A percentile compares a stretch with the other conserved stretches of the same genome.
Evolutionary conservation across 2,888 invertebrate species (phyloP).

Genomic region (Dryocosmus kuriphilus): DNA sequence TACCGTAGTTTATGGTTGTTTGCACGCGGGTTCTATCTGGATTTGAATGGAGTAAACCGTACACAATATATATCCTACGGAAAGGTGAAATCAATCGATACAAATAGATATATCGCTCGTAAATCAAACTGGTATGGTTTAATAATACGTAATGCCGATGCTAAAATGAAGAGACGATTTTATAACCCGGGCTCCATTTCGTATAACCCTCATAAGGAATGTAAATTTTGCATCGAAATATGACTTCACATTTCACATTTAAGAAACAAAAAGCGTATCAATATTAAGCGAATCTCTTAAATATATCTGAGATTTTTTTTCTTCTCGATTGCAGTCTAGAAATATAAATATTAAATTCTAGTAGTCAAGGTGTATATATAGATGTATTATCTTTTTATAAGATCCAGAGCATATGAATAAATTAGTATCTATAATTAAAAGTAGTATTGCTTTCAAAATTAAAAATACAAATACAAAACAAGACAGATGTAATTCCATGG

Average conservation of each 20-base stretch:
- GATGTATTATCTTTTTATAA: no score
- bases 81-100: constrained; percentile 21
- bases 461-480: no score
- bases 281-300: no score
- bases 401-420: no score
- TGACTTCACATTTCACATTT: not conserved
- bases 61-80: constrained; percentile 11
- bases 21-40: constrained; percentile 9
- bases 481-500: no score
- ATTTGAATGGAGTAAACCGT: constrained; percentile 27
- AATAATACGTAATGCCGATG: not conserved
- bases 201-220: not conserved
- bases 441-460: no score
- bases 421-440: no score
- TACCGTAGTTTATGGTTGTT: constrained; percentile 30
- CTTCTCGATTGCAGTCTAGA: not conserved
- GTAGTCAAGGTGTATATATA: no score
- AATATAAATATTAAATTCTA: no score
- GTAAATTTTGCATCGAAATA: not conserved
- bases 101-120: constrained; percentile 21
- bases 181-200: not conserved
- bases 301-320: no score
- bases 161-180: not conserved
- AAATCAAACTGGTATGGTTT: constrained; percentile 13
- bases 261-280: not conserved